Evolutionary conservation across 1,140 invertebrate genomes (phyloP).

Genomic region (Orchestia grillus): DNA sequence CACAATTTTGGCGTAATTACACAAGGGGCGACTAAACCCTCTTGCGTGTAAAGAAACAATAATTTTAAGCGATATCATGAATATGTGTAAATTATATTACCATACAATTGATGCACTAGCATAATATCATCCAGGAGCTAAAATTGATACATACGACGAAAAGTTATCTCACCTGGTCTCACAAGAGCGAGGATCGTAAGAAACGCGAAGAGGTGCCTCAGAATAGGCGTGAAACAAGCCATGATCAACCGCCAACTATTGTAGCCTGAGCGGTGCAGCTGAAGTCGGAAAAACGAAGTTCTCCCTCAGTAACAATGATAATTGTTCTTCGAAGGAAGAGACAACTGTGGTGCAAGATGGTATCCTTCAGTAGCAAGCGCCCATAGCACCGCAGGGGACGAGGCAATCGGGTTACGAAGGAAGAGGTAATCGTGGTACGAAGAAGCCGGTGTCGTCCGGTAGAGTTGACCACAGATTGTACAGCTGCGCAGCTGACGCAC

Average conservation of each 20-base stretch:
- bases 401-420: neutral
- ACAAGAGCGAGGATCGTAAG: neutral
- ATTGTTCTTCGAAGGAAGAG: too few species aligned
- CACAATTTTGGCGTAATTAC: neutral
- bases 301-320: neutral
- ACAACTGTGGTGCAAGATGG: neutral
- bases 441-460: neutral
- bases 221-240: neutral
- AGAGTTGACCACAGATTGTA: neutral
- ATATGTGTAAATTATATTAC: neutral
- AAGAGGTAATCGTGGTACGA: neutral
- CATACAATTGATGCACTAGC: neutral
- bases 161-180: neutral
- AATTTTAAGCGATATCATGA: neutral
- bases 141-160: too few species aligned
- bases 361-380: neutral
- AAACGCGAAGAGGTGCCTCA: neutral
- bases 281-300: neutral
- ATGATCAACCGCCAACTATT: neutral
- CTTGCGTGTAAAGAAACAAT: neutral
- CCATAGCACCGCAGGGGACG: too few species aligned
- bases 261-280: neutral
- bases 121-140: too few species aligned
- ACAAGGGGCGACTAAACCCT: neutral
- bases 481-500: constrained; percentile 4